Base-by-base conservation (phyloP, 2,113 vertebrate species). In the Odocoileus hemionus region DNA sequence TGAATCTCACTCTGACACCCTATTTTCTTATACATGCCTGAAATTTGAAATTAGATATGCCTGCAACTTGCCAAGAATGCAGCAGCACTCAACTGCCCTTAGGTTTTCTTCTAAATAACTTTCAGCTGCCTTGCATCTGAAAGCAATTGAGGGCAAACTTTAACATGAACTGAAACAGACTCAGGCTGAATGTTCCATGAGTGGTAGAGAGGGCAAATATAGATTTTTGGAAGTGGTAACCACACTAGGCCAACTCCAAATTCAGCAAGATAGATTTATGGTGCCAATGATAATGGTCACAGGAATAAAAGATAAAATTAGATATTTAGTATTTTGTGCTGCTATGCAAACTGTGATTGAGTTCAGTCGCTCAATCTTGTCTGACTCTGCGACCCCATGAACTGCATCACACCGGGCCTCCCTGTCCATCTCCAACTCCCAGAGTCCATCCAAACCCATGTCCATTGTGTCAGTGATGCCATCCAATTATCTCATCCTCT, bases 11-110 rank as follows among this genome's bases (percentile, higher is more conserved):
- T 93, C 55, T 74, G 28, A 84, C 47, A 92, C 78, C 26, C 95
- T 84, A 98, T 98, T 98, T 97, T 96, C 97, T 96, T 95, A 98
- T 86, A 97, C 93, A 98, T 98, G 98, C 92, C 95, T 98, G 97
- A 98, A 98, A 98, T 98, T 97, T 98, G 96, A 98, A 99, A 99
- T 96, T 54, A 92, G 16, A 82, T 80, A 85, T 30, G 57, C 43
- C 23, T 58, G 12, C 16, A 74, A 87, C 28, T 90, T 47, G 26
- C 86, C 86, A 70, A 90, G 74, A 91, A 90, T 23, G 12, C 47
- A 82, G 28, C 80, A 60, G 52, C 55, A 64, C 39, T 55, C 57
- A 92, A 78, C 8, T 87, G 74, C 79, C 80, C 64, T 70, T 61
- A 80, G 79, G 57, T 64, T 96, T 95, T 94, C 70, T 85, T 91